Conservation (phyloP, 2,113 vertebrate species). For the Rhinopomastus cyanomelas region DNA sequence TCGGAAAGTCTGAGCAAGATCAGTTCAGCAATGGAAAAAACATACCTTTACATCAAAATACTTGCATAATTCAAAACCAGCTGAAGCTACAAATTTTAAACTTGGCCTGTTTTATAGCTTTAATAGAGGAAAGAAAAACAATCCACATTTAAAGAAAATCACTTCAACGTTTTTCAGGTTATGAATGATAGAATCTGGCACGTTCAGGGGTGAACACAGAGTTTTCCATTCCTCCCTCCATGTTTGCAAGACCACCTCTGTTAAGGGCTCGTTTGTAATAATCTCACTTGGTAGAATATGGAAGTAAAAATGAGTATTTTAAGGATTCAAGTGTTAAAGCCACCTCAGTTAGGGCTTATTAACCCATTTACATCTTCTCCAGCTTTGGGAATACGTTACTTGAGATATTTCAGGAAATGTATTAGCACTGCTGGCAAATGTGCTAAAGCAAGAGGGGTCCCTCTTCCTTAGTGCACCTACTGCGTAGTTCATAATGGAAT, state of each 20-base stretch:
- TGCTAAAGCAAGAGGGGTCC: not conserved
- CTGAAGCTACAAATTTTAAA: conserved; percentile 65
- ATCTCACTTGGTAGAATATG: not conserved
- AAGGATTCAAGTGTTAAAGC: not conserved
- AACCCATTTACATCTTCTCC: not conserved
- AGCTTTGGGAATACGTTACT: not conserved
- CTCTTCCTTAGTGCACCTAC: not conserved
- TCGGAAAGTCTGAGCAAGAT: conserved; percentile 46
- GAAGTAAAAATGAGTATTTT: not conserved
- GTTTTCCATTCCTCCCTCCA: conserved; percentile 19
- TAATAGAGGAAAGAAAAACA: conserved; percentile 64
- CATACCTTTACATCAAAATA: conserved; percentile 51
- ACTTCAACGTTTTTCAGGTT: conserved; percentile 50
- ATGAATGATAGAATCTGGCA: conserved; percentile 59
- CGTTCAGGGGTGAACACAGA: conserved; percentile 3
- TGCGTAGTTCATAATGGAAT: not conserved
- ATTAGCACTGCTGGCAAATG: not conserved
- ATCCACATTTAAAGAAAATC: conserved; percentile 50
- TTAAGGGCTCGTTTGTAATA: conserved; percentile 32
- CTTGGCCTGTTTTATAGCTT: conserved; percentile 53
- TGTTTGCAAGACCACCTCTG: conserved; percentile 29
- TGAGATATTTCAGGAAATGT: not conserved
- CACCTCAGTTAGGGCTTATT: not conserved
- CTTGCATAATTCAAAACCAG: conserved; percentile 67
- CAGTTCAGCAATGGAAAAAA: conserved; percentile 50